Conservation (phyloP, 2,797 vertebrate species). For the Micropoecilia bifurca region DNA sequence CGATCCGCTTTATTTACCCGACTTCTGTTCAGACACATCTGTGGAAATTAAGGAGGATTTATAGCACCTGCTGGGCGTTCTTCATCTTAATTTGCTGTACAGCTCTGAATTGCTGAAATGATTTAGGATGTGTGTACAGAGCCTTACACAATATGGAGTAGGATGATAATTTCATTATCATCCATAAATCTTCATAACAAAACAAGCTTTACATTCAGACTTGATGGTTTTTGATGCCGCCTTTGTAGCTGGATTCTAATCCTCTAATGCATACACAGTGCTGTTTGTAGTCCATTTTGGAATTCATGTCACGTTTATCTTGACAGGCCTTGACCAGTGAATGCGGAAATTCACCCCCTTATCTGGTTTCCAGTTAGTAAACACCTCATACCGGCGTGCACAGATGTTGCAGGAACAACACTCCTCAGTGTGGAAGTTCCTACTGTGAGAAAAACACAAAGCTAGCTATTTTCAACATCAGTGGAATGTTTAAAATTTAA, state of each 20-base stretch:
- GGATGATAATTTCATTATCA: not conserved
- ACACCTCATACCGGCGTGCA: too few species aligned
- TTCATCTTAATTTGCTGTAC: conserved; percentile 17
- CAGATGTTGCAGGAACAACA: not conserved
- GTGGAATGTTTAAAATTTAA: not conserved
- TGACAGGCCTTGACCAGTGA: not conserved
- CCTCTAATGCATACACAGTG: not conserved
- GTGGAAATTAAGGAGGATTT: conserved; percentile 20
- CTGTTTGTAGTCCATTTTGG: not conserved
- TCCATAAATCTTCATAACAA: not conserved
- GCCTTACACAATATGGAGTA: not conserved
- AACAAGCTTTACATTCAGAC: not conserved
- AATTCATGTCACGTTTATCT: not conserved
- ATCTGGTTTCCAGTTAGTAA: not conserved
- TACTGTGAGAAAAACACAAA: not conserved
- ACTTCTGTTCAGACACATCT: conserved; percentile 10
- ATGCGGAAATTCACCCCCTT: not conserved
- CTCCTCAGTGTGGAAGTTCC: not conserved
- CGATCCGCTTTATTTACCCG: not conserved
- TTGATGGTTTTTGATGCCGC: not conserved
- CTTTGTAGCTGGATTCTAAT: not conserved
- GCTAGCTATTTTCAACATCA: not conserved
- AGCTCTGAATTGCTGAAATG: not conserved
- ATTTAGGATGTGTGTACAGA: not conserved
- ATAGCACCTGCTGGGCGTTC: conserved; percentile 20